A percentile compares a stretch with the other conserved stretches of the same genome.
phyloP scores from a whole-genome alignment of 2,888 invertebrate genomes.

The Nomada goodeniana region DNA sequence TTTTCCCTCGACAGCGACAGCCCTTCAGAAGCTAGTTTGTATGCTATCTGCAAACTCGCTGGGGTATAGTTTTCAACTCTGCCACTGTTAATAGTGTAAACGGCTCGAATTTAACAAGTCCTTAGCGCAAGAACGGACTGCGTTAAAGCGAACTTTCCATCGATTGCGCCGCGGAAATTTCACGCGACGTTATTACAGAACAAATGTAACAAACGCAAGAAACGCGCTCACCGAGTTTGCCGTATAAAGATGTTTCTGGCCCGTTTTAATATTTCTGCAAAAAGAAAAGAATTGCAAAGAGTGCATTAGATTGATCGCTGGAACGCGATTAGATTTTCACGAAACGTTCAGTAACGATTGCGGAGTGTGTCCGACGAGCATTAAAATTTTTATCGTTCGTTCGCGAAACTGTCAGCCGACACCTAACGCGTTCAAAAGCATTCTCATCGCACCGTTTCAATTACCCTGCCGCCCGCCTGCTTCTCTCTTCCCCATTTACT shows the following conservation, averaged over 20 bases:
- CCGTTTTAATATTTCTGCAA: background rate
- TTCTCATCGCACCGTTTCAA: background rate
- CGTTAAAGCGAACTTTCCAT: background rate
- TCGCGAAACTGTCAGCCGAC: no score
- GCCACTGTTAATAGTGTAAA: background rate
- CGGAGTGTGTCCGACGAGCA: background rate
- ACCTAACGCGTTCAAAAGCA: background rate
- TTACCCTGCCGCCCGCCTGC: background rate
- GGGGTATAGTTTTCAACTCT: conserved; percentile 8
- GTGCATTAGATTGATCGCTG: no score
- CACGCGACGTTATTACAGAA: background rate
- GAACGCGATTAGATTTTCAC: no score
- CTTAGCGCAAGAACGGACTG: background rate
- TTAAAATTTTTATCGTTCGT: no score
- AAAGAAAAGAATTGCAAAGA: no score
- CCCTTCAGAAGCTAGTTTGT: conserved; percentile 14
- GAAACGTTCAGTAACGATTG: background rate
- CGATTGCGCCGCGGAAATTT: background rate
- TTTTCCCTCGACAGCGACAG: conserved; percentile 9
- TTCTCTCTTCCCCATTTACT: no score
- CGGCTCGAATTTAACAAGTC: conserved; percentile 6
- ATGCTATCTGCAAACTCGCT: background rate
- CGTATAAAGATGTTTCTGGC: background rate
- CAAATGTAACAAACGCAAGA: background rate
- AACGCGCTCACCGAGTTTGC: background rate